Evolutionary conservation across 2,113 vertebrate genomes (phyloP).

Genomic region (Calidris pugnax): DNA sequence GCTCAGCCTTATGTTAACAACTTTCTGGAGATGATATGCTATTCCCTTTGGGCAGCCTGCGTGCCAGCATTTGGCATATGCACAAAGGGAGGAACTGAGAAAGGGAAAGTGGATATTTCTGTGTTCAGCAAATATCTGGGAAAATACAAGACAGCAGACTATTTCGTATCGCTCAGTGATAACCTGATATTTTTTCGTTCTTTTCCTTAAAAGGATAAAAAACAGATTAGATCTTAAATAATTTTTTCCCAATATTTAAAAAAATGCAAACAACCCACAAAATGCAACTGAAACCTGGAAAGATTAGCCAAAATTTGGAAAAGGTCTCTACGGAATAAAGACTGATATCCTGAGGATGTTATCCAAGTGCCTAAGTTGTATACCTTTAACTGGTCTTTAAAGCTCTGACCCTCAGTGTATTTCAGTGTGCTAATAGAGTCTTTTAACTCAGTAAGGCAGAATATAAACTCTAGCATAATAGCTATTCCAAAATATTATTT

Average conservation of each 20-base stretch:
- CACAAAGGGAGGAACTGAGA: constrained; percentile 28
- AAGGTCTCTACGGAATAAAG: neutral
- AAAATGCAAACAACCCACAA: neutral
- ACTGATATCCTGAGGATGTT: neutral
- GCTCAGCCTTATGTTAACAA: constrained; percentile 76
- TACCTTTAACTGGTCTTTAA: neutral
- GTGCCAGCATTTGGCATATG: constrained; percentile 58
- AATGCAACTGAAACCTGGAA: neutral
- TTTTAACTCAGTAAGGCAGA: neutral
- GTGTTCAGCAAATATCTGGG: neutral
- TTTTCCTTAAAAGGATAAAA: neutral
- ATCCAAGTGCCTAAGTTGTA: neutral
- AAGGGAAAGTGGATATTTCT: constrained; percentile 30
- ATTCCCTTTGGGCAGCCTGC: constrained; percentile 61
- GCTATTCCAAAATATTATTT: neutral
- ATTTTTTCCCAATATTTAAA: neutral
- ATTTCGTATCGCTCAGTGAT: neutral
- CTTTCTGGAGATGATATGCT: constrained; percentile 65
- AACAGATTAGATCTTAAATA: neutral
- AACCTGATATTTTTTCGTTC: neutral
- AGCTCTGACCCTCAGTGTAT: neutral
- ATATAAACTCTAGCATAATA: neutral
- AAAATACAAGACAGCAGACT: neutral
- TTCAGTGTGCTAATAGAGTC: neutral
- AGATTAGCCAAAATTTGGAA: neutral